Evolutionary conservation across 2,888 invertebrate species (phyloP).

Genomic region (Disparrhopalites patrizii): DNA sequence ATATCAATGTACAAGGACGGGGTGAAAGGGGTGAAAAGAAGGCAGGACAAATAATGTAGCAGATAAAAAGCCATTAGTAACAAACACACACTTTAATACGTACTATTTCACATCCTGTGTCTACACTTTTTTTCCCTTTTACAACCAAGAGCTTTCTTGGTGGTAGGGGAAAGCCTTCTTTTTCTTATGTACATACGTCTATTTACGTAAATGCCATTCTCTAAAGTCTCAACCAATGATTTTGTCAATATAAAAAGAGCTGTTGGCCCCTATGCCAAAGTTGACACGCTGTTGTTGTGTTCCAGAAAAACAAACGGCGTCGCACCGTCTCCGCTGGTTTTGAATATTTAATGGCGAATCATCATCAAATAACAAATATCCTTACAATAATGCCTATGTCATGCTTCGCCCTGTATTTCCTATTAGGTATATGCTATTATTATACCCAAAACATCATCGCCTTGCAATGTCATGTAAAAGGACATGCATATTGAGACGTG

Average conservation of each 20-base stretch:
- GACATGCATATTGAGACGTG: too few species aligned
- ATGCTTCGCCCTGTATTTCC: not conserved
- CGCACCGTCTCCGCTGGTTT: slow-evolving; percentile 11
- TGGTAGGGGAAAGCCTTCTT: not conserved
- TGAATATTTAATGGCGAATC: slow-evolving; percentile 22
- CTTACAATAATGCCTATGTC: not conserved
- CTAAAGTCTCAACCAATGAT: not conserved
- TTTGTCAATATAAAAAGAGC: not conserved
- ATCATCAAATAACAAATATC: slow-evolving; percentile 1
- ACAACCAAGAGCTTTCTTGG: not conserved
- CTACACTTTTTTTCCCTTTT: not conserved
- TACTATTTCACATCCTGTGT: not conserved
- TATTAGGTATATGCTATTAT: not conserved
- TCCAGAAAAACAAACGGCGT: slow-evolving; percentile 5
- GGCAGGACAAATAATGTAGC: too few species aligned
- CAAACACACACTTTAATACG: not conserved
- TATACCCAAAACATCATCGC: too few species aligned
- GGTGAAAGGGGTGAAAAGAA: too few species aligned
- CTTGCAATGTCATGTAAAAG: too few species aligned
- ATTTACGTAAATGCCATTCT: not conserved
- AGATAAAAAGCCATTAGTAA: not conserved
- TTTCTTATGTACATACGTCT: not conserved
- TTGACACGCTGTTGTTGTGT: not conserved
- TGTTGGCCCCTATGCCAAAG: not conserved
- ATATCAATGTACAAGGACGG: too few species aligned